Conservation (phyloP, 1,140 invertebrate species). For the Araneus ventricosus region DNA sequence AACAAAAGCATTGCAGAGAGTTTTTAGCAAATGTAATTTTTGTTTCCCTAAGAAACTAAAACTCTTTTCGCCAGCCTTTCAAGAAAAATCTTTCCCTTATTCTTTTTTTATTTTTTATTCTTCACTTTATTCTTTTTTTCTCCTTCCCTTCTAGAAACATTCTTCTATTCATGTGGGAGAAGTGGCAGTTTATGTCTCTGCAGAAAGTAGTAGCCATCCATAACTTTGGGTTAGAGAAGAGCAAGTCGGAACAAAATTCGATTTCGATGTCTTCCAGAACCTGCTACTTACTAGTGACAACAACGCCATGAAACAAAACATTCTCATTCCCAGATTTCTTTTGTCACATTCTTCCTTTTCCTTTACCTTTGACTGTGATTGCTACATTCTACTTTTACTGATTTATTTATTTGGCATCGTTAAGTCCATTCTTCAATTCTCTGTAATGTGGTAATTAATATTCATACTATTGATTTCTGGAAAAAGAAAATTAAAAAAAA, state of each 20-base stretch:
- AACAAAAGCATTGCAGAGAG: background rate
- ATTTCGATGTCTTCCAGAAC: slow-evolving; percentile 50
- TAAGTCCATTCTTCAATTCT: slow-evolving; percentile 5
- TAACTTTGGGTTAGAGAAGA: slow-evolving; percentile 54
- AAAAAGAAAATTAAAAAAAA: slow-evolving; percentile 2
- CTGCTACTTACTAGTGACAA: slow-evolving; percentile 61
- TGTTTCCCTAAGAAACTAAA: background rate
- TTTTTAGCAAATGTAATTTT: slow-evolving; percentile 42
- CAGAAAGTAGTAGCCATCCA: slow-evolving; percentile 25
- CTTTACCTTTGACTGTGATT: background rate
- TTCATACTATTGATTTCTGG: background rate
- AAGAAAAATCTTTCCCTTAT: slow-evolving; percentile 7
- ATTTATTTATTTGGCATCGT: background rate
- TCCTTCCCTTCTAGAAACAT: background rate
- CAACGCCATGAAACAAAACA: slow-evolving; percentile 38
- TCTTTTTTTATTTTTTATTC: background rate
- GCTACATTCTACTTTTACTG: background rate
- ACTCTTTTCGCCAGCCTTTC: slow-evolving; percentile 30
- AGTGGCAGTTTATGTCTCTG: slow-evolving; percentile 55
- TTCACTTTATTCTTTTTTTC: background rate
- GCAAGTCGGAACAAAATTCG: slow-evolving; percentile 44
- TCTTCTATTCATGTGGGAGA: slow-evolving; percentile 34
- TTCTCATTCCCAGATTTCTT: slow-evolving; percentile 41
- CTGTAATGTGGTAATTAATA: slow-evolving; percentile 19
- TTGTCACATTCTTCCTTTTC: background rate